Evolutionary conservation across 1,140 invertebrate genomes (phyloP).

Genomic region (Chionoecetes opilio): DNA sequence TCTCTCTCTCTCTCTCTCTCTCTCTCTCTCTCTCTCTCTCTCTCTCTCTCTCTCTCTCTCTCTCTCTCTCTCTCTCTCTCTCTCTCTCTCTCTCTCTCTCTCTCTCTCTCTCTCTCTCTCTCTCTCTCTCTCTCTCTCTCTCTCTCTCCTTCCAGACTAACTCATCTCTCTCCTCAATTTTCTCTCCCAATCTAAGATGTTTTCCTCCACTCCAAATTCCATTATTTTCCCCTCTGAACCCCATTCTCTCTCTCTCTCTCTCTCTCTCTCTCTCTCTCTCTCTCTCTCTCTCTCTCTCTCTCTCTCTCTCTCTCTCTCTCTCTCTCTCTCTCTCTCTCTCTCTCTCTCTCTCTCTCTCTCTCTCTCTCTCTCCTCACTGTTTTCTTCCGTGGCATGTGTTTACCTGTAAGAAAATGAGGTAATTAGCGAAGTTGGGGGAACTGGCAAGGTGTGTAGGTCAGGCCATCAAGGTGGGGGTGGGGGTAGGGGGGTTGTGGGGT

Average conservation of each 20-base stretch:
- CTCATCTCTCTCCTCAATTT: too few relatives aligned
- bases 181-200: not conserved
- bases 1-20: not conserved
- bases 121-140: not conserved
- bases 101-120: not conserved
- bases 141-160: not conserved
- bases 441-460: conserved; percentile 7
- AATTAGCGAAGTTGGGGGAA: conserved; percentile 1
- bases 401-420: not conserved
- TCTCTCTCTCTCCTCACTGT: not conserved
- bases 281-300: conserved; percentile 8
- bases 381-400: not conserved
- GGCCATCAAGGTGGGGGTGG: not conserved
- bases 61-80: not conserved
- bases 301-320: conserved; percentile 8
- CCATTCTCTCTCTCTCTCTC: not conserved
- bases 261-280: conserved; percentile 8
- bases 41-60: not conserved
- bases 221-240: not conserved
- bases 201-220: not conserved
- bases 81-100: not conserved
- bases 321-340: conserved; percentile 8
- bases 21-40: not conserved
- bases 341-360: conserved; percentile 8
- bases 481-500: too few relatives aligned